A percentile compares a stretch with the other conserved stretches of the same genome.
Conservation (phyloP, 2,888 invertebrate genomes). For the Phaedon cochleariae region DNA sequence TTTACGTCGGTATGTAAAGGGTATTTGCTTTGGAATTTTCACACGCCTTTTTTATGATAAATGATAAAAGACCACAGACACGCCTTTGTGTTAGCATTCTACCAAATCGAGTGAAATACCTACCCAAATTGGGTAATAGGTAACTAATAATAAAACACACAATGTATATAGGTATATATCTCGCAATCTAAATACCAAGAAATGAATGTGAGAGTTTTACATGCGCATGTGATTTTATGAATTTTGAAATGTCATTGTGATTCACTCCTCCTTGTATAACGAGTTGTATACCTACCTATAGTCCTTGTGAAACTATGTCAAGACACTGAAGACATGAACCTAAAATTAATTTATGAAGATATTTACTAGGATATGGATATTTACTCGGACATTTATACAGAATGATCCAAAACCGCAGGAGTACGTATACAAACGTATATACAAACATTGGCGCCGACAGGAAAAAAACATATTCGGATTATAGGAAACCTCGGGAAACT, state of each 20-base stretch:
- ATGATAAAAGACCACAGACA: constrained; percentile 33
- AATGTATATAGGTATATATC: no score
- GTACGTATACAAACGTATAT: no score
- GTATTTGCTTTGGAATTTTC: constrained; percentile 26
- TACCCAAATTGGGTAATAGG: not conserved
- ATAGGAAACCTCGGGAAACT: no score
- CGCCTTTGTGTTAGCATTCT: constrained; percentile 39
- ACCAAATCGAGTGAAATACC: constrained; percentile 5
- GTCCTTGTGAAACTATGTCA: not conserved
- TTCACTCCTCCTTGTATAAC: no score
- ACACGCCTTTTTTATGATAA: constrained; percentile 38
- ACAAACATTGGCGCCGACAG: no score
- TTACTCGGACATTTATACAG: no score
- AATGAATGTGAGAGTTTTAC: not conserved
- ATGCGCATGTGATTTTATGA: not conserved
- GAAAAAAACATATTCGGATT: no score
- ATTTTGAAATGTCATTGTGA: not conserved
- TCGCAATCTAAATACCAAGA: not conserved
- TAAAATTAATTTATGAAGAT: no score
- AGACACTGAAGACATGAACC: not conserved
- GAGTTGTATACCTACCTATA: no score
- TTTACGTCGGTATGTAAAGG: not conserved
- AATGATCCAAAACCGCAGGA: no score
- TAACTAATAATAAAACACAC: not conserved
- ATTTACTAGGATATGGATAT: no score